Evolutionary conservation across 2,888 invertebrate genomes (phyloP).

Genomic region (Amphipoea lucens): DNA sequence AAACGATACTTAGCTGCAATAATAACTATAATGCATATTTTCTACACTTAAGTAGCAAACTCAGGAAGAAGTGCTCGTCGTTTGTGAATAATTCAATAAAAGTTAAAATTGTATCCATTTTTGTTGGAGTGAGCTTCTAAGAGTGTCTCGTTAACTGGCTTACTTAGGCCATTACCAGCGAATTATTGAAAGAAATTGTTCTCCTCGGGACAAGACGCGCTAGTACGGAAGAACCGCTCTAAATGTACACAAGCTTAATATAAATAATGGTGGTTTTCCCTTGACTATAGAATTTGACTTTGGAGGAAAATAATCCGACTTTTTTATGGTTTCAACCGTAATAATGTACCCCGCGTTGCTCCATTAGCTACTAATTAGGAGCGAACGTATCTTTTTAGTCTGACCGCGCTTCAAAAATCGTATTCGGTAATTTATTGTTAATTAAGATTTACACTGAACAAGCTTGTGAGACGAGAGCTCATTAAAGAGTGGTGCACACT

Average conservation of each 20-base stretch:
- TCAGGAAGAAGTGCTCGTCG: constrained; percentile 31
- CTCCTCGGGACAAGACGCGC: constrained; percentile 66
- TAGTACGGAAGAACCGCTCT: constrained; percentile 57
- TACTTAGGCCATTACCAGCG: constrained; percentile 80
- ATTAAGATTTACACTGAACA: constrained; percentile 62
- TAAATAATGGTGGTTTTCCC: constrained; percentile 56
- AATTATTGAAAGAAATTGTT: constrained; percentile 83
- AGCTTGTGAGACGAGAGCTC: constrained; percentile 57
- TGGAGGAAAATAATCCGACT: constrained; percentile 71
- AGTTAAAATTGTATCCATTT: constrained; percentile 76
- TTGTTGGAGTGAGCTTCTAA: constrained; percentile 72
- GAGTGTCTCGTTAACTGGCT: constrained; percentile 82
- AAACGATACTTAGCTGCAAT: constrained; percentile 46
- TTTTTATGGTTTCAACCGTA: constrained; percentile 75
- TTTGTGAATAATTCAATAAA: constrained; percentile 77
- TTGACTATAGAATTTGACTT: constrained; percentile 44
- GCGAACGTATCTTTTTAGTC: constrained; percentile 70
- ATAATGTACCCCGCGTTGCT: constrained; percentile 74
- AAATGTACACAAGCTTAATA: constrained; percentile 41
- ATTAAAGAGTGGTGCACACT: constrained; percentile 51
- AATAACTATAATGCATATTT: constrained; percentile 35
- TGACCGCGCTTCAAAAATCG: constrained; percentile 59
- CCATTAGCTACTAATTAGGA: constrained; percentile 79
- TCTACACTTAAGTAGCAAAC: constrained; percentile 15
- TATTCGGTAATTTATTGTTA: constrained; percentile 66